Evolutionary conservation across 1,140 invertebrate species (phyloP), one percentile per base, ranked within the genome.

Genomic region (Zaprionus gabonicus): DNA sequence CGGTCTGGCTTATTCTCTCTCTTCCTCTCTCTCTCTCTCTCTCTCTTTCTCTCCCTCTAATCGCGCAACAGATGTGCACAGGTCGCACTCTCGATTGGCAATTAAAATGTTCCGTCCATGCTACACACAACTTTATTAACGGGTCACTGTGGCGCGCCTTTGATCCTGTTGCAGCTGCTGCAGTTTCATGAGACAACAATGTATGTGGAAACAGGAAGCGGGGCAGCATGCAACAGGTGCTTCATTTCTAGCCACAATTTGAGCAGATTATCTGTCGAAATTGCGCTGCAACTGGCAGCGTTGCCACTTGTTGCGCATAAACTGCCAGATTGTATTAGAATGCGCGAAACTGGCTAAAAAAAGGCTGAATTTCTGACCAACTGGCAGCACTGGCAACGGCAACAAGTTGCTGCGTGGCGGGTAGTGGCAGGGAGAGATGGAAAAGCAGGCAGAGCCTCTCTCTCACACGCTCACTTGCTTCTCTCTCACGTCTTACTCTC

Each of bases 61-160:
- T 56, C 72, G 76, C 78, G 68, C 70, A 78, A 80, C 83, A 86
- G 83, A 87, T 86, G 83, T 65, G 80, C 76, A 68, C 65, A 71
- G 73, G 62, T 78, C 70, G 76, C 80, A 46, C n/a, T 46, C 78
- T 76, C 71, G 81, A 90, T 85, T 90, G 82, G 78, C 85, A 90
- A 90, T 90, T 90, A 90, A 90, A 88, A 85, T 90, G 28, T 82
- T 81, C 78, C 84, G 83, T 79, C 78, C 81, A 81, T 81, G 76
- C 85, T 66, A 66, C 46, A 41, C 66, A 86, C 81, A 90, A 85
- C 85, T 90, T 90, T 90, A 90, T 90, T 90, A 90, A 77, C 83
- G 77, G 80, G 55, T 73, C 73, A 71, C 25, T 17, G 84, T 81
- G 66, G 31, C 31, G 31, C 31, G 74, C 84, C 81, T 90, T 90